Percentiles rank a stretch among this genome's conserved stretches.
phyloP scores from a whole-genome alignment of 2,113 vertebrate species.

The Scartelaos histophorus region DNA sequence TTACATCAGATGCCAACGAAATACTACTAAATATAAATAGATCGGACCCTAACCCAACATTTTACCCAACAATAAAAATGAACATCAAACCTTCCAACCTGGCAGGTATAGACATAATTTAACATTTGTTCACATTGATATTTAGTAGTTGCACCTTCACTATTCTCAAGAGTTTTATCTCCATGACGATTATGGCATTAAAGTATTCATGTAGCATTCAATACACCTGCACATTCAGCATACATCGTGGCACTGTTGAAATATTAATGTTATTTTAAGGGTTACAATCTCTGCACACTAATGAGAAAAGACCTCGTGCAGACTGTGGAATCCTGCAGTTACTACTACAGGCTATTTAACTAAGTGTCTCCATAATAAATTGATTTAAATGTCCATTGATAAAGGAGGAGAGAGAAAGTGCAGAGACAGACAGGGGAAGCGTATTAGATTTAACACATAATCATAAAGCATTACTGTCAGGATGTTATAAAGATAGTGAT shows the following conservation, averaged over 20 bases:
- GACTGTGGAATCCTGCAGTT: background rate
- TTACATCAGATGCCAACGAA: too few species aligned
- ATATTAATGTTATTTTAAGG: constrained; percentile 1
- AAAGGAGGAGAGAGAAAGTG: background rate
- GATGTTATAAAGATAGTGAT: constrained; percentile 42
- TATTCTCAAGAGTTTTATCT: too few species aligned
- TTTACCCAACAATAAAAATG: too few species aligned
- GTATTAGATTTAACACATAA: constrained; percentile 36
- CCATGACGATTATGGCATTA: too few species aligned
- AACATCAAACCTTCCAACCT: too few species aligned
- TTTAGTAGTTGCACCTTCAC: too few species aligned
- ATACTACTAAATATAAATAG: too few species aligned
- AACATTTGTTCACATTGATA: background rate
- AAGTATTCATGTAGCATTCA: background rate
- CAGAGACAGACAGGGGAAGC: constrained; percentile 27
- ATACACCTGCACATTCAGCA: background rate
- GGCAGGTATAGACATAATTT: background rate
- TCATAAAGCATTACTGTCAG: constrained; percentile 56
- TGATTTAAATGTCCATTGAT: background rate
- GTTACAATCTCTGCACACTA: background rate
- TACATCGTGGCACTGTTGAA: background rate
- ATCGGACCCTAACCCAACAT: too few species aligned
- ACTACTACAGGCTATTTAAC: background rate
- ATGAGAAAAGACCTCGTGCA: background rate
- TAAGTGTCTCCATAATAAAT: background rate